Conservation (phyloP, 2,888 invertebrate species). For the Aplocera efformata region DNA sequence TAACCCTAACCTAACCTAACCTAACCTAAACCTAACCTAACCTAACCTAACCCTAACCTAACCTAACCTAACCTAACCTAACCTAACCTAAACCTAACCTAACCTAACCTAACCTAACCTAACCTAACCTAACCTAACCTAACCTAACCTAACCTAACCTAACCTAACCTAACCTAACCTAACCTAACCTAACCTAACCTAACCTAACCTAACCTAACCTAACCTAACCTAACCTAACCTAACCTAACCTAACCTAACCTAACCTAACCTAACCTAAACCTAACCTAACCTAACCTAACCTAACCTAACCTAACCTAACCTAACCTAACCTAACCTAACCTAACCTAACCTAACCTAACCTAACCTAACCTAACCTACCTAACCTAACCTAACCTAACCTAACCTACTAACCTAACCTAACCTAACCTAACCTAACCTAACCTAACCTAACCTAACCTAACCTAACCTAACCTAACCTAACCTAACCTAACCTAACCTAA, state of each 20-base stretch:
- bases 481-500: too few species aligned
- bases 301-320: conserved; percentile 2
- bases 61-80: too few species aligned
- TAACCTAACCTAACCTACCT: too few species aligned
- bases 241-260: conserved; percentile 17
- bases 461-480: conserved; percentile 9
- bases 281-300: conserved; percentile 9
- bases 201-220: conserved; percentile 29
- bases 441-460: conserved; percentile 12
- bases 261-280: too few species aligned
- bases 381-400: too few species aligned
- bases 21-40: too few species aligned
- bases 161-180: conserved; percentile 33
- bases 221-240: conserved; percentile 17
- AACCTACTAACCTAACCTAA: too few species aligned
- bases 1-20: too few species aligned
- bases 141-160: conserved; percentile 28
- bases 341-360: too few species aligned
- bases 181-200: conserved; percentile 33
- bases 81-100: too few species aligned
- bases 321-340: conserved; percentile 25
- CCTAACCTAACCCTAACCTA: too few species aligned
- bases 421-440: conserved; percentile 19
- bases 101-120: too few species aligned
- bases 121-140: conserved; percentile 26